Evolutionary conservation across 2,113 vertebrate genomes (phyloP), one percentile per base, ranked within the genome.

Genomic region (Manacus vitellinus): DNA sequence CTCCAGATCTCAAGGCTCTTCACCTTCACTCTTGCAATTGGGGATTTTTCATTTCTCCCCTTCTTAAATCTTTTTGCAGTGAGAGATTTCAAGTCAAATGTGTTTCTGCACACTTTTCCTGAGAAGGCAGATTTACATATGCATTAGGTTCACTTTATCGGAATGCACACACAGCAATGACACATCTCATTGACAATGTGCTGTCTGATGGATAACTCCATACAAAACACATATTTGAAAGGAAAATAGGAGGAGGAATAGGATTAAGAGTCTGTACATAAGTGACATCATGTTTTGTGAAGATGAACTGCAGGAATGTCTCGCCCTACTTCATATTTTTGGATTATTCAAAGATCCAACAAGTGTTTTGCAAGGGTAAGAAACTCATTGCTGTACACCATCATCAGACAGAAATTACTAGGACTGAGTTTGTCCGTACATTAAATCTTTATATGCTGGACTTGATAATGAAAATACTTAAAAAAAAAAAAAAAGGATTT

Each of bases 81-180:
- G 47, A 93, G 85, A 92, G 88, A 93, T 93, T 97, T 94, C 88
- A 83, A 97, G 97, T 96, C 95, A 95, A 97, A 97, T 86, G 87
- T 95, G 94, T 97, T 97, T 96, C 91, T 24, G 91, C 96, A 96
- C 94, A 88, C 96, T 96, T 96, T 94, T 97, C 95, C 77, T 43
- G 86, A 92, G 97, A 96, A 97, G 97, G 78, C 94, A 91, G 96
- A 97, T 97, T 96, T 97, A 97, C 98, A 98, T 98, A 97, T 97
- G 97, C 88, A 98, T 98, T 96, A 97, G 95, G 93, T 95, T 97
- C 97, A 94, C 96, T 98, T 97, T 94, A 97, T 98, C 95, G 72
- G 97, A 95, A 95, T 21, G 82, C 88, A 94, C 96, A 96, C 89
- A 80, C 93, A 81, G 96, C 96, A 97, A 61, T 97, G 97, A 97